Conservation (phyloP, 37 sponge, comb jelly and placozoan species). For the Amphimedon queenslandica region DNA sequence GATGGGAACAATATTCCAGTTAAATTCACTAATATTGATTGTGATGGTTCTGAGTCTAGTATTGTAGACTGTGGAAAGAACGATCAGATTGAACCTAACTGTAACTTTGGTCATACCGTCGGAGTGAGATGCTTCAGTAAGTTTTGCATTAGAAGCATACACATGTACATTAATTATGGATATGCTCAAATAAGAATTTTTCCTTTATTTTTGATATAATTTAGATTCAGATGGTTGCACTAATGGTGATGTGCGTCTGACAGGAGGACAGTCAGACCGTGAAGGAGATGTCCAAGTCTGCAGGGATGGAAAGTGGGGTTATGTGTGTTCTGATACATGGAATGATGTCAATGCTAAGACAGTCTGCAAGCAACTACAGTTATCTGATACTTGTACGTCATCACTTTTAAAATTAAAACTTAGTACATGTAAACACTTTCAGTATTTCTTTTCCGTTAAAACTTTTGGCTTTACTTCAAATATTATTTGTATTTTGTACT, state of each 20-base stretch:
- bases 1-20: neutral
- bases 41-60: neutral
- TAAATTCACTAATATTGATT: neutral
- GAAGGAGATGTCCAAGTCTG: neutral
- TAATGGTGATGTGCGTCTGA: neutral
- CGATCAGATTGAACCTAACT: neutral
- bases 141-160: too few species aligned
- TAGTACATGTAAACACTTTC: neutral
- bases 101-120: neutral
- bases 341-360: neutral
- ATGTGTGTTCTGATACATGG: neutral
- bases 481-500: neutral
- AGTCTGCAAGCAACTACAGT: neutral
- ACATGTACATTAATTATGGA: too few species aligned
- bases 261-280: neutral
- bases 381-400: neutral
- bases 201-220: neutral
- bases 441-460: too few species aligned
- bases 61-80: neutral
- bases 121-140: neutral
- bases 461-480: too few species aligned
- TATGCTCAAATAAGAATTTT: neutral
- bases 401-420: neutral
- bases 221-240: neutral
- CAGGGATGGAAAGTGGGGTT: neutral